Base-by-base conservation (phyloP, 1,140 invertebrate genomes). In the Drosophila tsacasi region DNA sequence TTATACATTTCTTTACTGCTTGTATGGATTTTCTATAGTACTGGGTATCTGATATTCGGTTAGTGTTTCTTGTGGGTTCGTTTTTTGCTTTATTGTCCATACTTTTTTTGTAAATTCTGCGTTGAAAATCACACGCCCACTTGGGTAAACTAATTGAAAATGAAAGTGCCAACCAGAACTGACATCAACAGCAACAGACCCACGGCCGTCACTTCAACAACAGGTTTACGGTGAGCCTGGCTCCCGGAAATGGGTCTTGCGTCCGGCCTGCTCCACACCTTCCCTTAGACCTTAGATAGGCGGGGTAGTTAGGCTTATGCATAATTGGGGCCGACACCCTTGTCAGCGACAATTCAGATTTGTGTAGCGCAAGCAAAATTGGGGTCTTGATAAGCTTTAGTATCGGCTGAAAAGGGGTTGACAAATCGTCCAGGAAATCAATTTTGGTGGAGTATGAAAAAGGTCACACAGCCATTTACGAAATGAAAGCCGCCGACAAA, bases 391-490 rank as follows among this genome's bases (percentile, higher is more conserved):
- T 91, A 80, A 90, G 82, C 72, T 80, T 57, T 79, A 82, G 72
- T 85, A 76, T 72, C 23, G 37, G 5, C 21, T 19, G 47, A 74
- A 80, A 89, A 89, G 65, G 85, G 86, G 86, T 90, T 85, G 85
- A 85, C 86, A 90, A 90, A 89, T 84, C 85, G 85, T 79, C 73
- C 74, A 90, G 81, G 81, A 90, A 89, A 89, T 89, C 84, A 89
- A 89, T 89, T 89, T 89, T 50, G 69, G 42, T 54, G 35, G 57
- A 46, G 61, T 77, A 40, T 12, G 57, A 79, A 84, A 89, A 89
- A 84, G 85, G 85, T 90, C 81, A 90, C 75, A 81, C 74, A 58
- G 78, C 74, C 85, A 89, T 89, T 89, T 89, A 76, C 52, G 71
- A 90, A 89, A 89, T 89, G 85, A 89, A 89, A 78, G 52, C 80